Evolutionary conservation across 92 coral and sea anemone species (phyloP), one percentile per base, ranked within the genome.

Genomic region (Scolanthus callimorphus): DNA sequence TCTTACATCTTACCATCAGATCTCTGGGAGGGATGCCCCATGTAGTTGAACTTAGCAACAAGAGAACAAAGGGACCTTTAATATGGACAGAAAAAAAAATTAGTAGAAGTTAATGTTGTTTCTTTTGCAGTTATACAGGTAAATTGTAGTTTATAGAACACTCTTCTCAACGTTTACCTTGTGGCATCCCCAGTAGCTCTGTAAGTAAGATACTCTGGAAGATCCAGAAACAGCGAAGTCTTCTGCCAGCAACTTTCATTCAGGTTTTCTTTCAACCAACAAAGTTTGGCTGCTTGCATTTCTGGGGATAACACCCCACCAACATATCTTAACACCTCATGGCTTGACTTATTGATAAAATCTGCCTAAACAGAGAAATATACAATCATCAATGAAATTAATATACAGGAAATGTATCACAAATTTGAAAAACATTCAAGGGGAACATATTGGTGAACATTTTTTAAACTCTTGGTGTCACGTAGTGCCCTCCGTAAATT

Each of bases 281-380:
- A 77, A 48, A 92, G 55, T 39, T 92, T 92, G 4, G 98, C 82
- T 34, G 90, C 90, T 62, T 92, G 92, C 98, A 88, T 88, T 67
- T 92, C 98, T 29, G 98, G 98, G 4, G 98, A 92, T 6, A 88
- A 39, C 20, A 61, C 71, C 4, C 94, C 96, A 11, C 98, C 98
- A 30, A 92, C 98, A 54, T 84, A 92, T 37, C 69, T 80, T 39
- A 92, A 69, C 29, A 92, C 96, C 37, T 77, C 59, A 57, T 92
- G 98, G 22, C 63, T 72, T 19, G 79, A 80, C 1, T 58, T 29
- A 46, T 73, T 92, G 25, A 92, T 84, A 3, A 53, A 44, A 41
- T 88, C 71, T 29, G 96, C 96, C 66, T 68, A 25, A 3, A 39
- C 8, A 34, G 41, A 15, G n/a, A n/a, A n/a, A n/a, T n/a, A n/a